phyloP scores from a whole-genome alignment of 2,113 vertebrate genomes.

The Lonchura striata region DNA sequence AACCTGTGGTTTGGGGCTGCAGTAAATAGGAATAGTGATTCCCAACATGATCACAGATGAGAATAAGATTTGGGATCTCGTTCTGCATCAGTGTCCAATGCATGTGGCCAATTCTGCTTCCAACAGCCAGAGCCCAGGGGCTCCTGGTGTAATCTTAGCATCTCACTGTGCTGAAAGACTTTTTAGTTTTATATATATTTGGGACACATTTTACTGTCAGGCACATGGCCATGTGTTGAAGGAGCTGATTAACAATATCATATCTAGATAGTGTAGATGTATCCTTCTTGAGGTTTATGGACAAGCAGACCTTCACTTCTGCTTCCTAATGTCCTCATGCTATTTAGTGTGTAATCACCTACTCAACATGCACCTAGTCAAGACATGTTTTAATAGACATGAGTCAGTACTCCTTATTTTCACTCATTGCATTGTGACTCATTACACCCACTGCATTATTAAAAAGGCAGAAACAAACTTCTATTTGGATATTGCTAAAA shows the following conservation, averaged over 20 bases:
- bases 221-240: background rate
- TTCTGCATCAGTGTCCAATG: background rate
- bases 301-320: background rate
- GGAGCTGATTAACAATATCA: background rate
- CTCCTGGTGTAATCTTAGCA: background rate
- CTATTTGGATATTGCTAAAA: background rate
- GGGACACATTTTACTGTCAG: background rate
- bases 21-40: background rate
- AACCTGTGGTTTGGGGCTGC: background rate
- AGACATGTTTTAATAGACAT: background rate
- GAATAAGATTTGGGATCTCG: background rate
- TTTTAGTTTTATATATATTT: background rate
- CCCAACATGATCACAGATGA: background rate
- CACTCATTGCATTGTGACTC: background rate
- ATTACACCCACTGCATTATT: background rate
- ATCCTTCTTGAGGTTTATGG: background rate
- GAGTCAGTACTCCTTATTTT: conserved; percentile 23
- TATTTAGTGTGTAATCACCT: background rate
- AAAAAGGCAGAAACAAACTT: background rate
- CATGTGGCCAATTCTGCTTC: background rate
- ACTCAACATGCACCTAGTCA: background rate
- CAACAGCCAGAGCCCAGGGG: background rate
- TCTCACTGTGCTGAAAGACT: background rate
- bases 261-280: background rate
- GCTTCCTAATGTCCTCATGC: background rate